Evolutionary conservation across 2,888 invertebrate species (phyloP), one percentile per base, ranked within the genome.

Genomic region (Stenichneumon culpator): DNA sequence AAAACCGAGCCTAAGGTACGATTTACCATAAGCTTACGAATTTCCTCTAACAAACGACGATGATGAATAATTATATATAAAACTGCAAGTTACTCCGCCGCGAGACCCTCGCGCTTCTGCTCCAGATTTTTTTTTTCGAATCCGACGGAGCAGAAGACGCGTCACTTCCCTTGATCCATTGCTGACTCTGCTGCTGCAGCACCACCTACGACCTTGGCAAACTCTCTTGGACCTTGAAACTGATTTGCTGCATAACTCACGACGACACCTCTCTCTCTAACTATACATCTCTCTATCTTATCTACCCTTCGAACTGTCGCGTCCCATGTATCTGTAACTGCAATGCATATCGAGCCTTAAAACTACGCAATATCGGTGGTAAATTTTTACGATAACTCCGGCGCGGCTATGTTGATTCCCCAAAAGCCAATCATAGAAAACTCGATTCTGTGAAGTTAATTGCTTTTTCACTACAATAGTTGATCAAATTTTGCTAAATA

Each of bases 191-290:
- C 92, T 93, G 92, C 92, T 82, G 80, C 85, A 79, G 87, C 88
- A 88, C 85, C 89, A 88, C 57, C 57, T 57, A 90, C 87, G 91
- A 93, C 92, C 89, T 89, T 90, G 92, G 92, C 92, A 90, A 90
- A 88, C 87, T 88, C 90, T 89, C 90, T 92, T 89, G 92, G 92
- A 93, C 91, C 91, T 88, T 90, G 92, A 92, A 85, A 90, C 88
- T 90, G 91, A 88, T 92, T 92, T 81, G 89, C 68, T 74, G 69
- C 82, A 79, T 57, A 57, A 75, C 65, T 74, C 63, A 63, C 60
- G 47, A 74, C 60, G 60, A n/a, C 25, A 50, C 44, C 19, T 47
- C 36, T 80, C 44, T 60, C 73, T 44, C 9, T 25, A 28, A 73
- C 28, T 80, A 28, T 65, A 75, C n/a, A 52, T 57, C 50, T 69